Evolutionary conservation across 2,113 vertebrate species (phyloP).

Genomic region (Oryctolagus cuniculus): mOryCun1.1 NC_091433.1:14933001-14933500

Average conservation of each 20-base stretch:
- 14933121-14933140: conserved; percentile 65
- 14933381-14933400: background rate
- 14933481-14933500: background rate
- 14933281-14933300: conserved; percentile 30
- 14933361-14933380: background rate
- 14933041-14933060: conserved; percentile 60
- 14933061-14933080: conserved; percentile 60
- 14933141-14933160: conserved; percentile 54
- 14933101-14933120: conserved; percentile 66
- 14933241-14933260: conserved; percentile 39
- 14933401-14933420: too few relatives aligned
- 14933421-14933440: background rate
- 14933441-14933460: background rate
- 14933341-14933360: background rate
- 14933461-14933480: background rate
- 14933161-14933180: conserved; percentile 40
- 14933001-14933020: conserved; percentile 21
- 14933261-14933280: conserved; percentile 9
- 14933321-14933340: background rate
- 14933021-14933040: conserved; percentile 50
- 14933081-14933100: conserved; percentile 61
- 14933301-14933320: background rate
- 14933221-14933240: conserved; percentile 55
- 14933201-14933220: conserved; percentile 64
- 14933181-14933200: conserved; percentile 73